Conservation (phyloP, 2,888 invertebrate species). For the Ormia ochracea region DNA sequence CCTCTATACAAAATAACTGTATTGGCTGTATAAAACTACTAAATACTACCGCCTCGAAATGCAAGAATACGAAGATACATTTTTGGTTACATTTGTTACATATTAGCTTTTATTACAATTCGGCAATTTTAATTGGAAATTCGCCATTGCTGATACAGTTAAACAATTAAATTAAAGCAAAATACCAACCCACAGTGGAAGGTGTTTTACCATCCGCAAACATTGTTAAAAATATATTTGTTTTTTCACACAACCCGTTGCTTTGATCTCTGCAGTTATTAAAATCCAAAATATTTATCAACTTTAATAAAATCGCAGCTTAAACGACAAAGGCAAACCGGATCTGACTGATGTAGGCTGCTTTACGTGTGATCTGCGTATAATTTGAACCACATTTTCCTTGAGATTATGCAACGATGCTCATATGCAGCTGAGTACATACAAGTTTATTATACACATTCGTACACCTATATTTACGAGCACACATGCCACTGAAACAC, state of each 20-base stretch:
- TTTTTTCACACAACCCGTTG: constrained; percentile 9
- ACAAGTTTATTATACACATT: not conserved
- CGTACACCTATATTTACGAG: not conserved
- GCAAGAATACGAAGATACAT: too few relatives aligned
- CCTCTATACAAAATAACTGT: too few relatives aligned
- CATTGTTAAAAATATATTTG: constrained; percentile 4
- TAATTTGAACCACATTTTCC: constrained; percentile 43
- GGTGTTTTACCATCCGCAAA: too few relatives aligned
- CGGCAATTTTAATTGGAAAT: not conserved
- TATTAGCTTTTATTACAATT: too few relatives aligned
- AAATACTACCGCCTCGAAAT: too few relatives aligned
- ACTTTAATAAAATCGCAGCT: constrained; percentile 37
- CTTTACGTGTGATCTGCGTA: constrained; percentile 57
- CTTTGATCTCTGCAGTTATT: constrained; percentile 20
- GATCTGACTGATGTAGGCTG: constrained; percentile 21
- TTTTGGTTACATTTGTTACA: too few relatives aligned
- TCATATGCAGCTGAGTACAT: not conserved
- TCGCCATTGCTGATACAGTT: not conserved
- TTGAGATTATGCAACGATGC: not conserved
- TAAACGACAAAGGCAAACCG: constrained; percentile 22
- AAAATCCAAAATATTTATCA: constrained; percentile 47
- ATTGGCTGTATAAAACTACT: too few relatives aligned
- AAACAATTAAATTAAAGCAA: not conserved
- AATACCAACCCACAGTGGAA: not conserved
- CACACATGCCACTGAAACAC: constrained; percentile 9